Conservation (phyloP, 2,888 invertebrate species). For the Macrostomum cliftonense region DNA sequence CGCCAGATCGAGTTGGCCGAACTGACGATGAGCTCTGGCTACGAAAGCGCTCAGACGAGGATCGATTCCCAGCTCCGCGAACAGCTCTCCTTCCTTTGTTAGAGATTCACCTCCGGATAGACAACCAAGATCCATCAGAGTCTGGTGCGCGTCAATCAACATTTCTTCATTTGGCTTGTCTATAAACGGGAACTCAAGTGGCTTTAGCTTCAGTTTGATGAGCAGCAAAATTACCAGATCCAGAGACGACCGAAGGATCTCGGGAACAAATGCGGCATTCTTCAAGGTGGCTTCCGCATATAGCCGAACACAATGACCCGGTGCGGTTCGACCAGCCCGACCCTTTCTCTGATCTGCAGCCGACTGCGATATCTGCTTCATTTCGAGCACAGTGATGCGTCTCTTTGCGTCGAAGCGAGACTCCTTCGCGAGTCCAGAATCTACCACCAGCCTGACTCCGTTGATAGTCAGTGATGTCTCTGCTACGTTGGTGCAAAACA, state of each 20-base stretch:
- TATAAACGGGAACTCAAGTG: background rate
- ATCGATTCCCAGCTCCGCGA: background rate
- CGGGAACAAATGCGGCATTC: background rate
- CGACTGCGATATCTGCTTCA: slow-evolving; percentile 65
- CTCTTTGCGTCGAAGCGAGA: slow-evolving; percentile 54
- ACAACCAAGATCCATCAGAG: background rate
- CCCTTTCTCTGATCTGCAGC: slow-evolving; percentile 91
- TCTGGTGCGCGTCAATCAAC: background rate
- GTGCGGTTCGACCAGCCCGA: slow-evolving; percentile 45
- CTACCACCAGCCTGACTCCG: slow-evolving; percentile 84
- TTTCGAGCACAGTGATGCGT: slow-evolving; percentile 72
- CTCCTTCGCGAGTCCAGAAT: slow-evolving; percentile 51
- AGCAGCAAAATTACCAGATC: slow-evolving; percentile 1
- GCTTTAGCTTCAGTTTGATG: background rate
- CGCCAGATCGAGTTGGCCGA: background rate
- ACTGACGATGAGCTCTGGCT: background rate
- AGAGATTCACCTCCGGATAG: background rate
- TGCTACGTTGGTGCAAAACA: slow-evolving; percentile 90
- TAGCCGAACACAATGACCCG: slow-evolving; percentile 56
- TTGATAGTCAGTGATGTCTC: slow-evolving; percentile 97
- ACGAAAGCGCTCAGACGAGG: background rate
- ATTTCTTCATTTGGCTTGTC: background rate
- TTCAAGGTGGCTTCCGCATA: slow-evolving; percentile 18
- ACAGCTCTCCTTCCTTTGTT: background rate
- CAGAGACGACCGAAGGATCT: background rate